Base-by-base conservation (phyloP, 2,113 vertebrate species). In the Stegastes partitus region DNA sequence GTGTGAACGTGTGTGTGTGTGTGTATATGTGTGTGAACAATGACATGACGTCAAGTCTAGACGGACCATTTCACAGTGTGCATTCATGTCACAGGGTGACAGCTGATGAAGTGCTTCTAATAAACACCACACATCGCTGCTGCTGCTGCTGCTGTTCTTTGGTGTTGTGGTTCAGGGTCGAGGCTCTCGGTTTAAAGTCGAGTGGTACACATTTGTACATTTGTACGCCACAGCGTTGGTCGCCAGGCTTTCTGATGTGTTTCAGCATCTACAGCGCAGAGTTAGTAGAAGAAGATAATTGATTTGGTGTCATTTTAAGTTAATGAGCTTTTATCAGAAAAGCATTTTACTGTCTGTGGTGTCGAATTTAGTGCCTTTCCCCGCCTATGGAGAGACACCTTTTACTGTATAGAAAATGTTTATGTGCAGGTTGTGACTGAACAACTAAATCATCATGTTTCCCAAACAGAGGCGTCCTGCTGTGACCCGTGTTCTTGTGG, bases 21-120 rank as follows among this genome's bases (percentile, higher is more conserved):
- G 58, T 55, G 79, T 67, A 74, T 77, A 54, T 81, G 74, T 85
- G 86, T 83, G 76, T 87, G 90, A 83, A 79, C 79, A 68, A 77
- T 91, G 89, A 85, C 86, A 90, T 92, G 92, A 94, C 92, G 92
- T 94, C 90, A 91, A 84, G 92, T 92, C 91, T 91, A 93, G 93
- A 94, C 89, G 28, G 84, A 80, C 81, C 88, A 90, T 91, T 91
- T 92, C 90, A 84, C 89, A 82, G 80, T 86, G 86, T 85, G 89
- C 88, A 83, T 90, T 90, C 74, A 85, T 79, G 89, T 83, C 87
- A 79, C 63, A 44, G 83, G 75, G 80, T 89, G 91, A 86, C 91
- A 91, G 89, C 92, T 88, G 89, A 94, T 90, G 87, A 89, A 82
- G 82, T 79, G 77, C 74, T 82, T 82, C 84, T 85, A 77, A 91